A percentile compares a stretch with the other conserved stretches of the same genome.
These are phyloP conservation scores for Proctacanthus coquilletti DNA, from an alignment of 1,140 invertebrate genomes.

Conservation along the genomic window DNA sequence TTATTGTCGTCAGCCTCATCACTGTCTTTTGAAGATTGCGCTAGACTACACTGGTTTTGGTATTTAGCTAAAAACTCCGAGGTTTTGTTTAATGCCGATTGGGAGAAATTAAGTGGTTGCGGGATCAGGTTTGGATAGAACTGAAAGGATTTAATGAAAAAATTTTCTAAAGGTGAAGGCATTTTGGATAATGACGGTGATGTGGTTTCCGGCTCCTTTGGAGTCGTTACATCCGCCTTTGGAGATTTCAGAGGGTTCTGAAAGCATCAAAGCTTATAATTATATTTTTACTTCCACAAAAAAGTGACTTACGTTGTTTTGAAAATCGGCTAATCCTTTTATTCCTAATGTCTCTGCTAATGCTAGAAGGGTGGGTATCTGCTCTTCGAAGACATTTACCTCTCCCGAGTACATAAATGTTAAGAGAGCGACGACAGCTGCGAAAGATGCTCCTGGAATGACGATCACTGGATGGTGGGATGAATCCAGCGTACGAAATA, in stretches of 20 bases:
- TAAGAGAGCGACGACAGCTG: constrained; percentile 64
- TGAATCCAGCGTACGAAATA: constrained; percentile 58
- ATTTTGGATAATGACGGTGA: constrained; percentile 12
- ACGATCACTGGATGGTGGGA: constrained; percentile 70
- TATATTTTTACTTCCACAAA: neutral
- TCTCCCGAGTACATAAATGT: constrained; percentile 88
- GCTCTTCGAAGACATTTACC: constrained; percentile 70
- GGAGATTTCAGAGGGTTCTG: neutral
- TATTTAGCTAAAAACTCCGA: constrained; percentile 25
- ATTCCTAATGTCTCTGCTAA: constrained; percentile 74
- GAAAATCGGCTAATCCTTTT: constrained; percentile 67
- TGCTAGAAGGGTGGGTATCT: constrained; percentile 62
- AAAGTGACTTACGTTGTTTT: constrained; percentile 40
- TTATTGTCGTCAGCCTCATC: neutral
- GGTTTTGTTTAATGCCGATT: constrained; percentile 25
- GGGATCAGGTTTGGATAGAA: constrained; percentile 26
- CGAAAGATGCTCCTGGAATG: constrained; percentile 61
- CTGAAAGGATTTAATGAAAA: constrained; percentile 26
- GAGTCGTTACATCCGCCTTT: neutral
- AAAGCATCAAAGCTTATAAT: neutral
- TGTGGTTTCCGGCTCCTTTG: neutral
- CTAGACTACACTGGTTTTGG: constrained; percentile 22
- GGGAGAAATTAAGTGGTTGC: constrained; percentile 26
- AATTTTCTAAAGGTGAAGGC: constrained; percentile 21
- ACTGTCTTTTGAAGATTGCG: neutral